These are phyloP conservation scores for Kobus ellipsiprymnus DNA, from an alignment of 2,113 vertebrate species.

Conservation along the genomic window DNA sequence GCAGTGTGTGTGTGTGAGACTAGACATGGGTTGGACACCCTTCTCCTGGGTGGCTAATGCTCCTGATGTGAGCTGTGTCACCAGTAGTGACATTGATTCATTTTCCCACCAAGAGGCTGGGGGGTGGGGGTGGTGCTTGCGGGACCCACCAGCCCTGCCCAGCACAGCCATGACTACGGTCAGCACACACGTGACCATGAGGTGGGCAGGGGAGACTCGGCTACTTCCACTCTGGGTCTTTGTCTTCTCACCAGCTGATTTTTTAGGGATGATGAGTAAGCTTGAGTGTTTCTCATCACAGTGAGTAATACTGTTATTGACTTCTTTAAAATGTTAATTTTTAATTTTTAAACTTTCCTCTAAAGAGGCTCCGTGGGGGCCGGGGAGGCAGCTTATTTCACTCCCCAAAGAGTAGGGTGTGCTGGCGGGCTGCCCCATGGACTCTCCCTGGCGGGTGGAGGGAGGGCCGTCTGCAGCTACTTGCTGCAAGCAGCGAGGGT, in stretches of 20 bases:
- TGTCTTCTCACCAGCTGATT: neutral
- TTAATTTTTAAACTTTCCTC: neutral
- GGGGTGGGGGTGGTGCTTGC: neutral
- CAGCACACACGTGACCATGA: neutral
- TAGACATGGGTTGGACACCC: neutral
- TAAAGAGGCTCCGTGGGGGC: neutral
- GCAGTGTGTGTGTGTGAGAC: rapidly evolving
- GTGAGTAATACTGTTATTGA: constrained; percentile 3
- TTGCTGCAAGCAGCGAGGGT: neutral
- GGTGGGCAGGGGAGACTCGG: neutral
- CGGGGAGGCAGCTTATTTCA: neutral
- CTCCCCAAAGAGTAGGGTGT: neutral
- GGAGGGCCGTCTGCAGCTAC: neutral
- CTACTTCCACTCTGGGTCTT: neutral
- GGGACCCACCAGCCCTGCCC: neutral
- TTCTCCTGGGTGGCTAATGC: neutral
- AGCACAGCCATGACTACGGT: neutral
- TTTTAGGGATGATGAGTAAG: neutral
- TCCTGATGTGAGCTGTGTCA: neutral
- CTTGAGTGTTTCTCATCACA: neutral
- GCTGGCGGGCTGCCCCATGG: neutral
- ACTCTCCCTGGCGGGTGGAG: neutral
- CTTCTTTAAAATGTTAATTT: constrained; percentile 37
- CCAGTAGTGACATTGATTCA: neutral
- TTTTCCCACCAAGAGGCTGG: neutral